Percentiles rank a stretch among this genome's conserved stretches.
Evolutionary conservation across 2,797 vertebrate species (phyloP).

Genomic region (Tamandua tetradactyla): DNA sequence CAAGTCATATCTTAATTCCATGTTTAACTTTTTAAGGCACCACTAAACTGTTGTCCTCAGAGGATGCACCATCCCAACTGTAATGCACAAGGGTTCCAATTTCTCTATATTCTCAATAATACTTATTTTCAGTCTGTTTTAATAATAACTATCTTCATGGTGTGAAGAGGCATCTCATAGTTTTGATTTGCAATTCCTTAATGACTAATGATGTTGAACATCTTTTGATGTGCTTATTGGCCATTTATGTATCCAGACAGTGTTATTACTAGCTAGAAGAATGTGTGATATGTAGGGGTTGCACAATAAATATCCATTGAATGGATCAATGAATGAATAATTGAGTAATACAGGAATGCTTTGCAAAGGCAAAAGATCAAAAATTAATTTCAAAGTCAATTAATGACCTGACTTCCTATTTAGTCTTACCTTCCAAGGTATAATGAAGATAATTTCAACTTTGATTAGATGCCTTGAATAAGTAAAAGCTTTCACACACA

Average conservation of each 20-base stretch:
- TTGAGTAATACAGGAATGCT: not conserved
- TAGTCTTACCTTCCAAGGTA: not conserved
- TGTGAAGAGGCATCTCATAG: too few species aligned
- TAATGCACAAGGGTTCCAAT: too few species aligned
- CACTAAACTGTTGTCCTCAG: too few species aligned
- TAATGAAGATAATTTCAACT: conserved; percentile 31
- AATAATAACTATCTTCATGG: too few species aligned
- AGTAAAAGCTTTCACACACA: not conserved
- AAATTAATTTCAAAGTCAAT: conserved; percentile 41
- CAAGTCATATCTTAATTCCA: too few species aligned
- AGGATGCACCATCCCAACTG: too few species aligned
- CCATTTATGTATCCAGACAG: not conserved
- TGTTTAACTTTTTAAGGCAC: too few species aligned
- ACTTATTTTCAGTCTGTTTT: too few species aligned
- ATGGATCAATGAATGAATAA: not conserved
- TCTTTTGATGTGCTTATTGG: not conserved
- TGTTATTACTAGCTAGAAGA: not conserved
- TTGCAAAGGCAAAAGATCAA: not conserved
- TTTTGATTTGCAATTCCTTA: too few species aligned
- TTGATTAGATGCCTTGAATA: conserved; percentile 19
- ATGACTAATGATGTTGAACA: too few species aligned
- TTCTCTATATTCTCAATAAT: too few species aligned
- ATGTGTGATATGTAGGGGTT: not conserved
- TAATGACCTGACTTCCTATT: not conserved
- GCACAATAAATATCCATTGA: not conserved